Base-by-base conservation (phyloP, 1,140 invertebrate genomes). In the Drosophila funebris region DNA sequence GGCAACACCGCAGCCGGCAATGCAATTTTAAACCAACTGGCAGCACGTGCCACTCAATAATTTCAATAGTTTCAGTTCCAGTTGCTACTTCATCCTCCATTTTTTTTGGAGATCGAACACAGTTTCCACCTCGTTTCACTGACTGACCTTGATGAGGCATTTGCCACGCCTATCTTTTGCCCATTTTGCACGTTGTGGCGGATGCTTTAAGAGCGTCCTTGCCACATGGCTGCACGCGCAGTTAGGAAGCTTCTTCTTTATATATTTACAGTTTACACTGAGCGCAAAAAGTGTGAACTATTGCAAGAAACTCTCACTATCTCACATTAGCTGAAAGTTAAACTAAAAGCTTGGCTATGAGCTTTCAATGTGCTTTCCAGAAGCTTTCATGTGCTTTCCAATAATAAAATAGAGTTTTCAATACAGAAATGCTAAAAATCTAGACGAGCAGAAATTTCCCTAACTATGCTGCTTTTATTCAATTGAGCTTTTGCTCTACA, bases 21-120 rank as follows among this genome's bases (percentile, higher is more conserved):
- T 53, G 36, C 63, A 68, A 72, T 72, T 66, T 58, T 20, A 27
- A 48, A 31, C 29, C 36, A 58, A 52, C 27, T 53, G 53, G 29
- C 41, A 50, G 50, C 68, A 71, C 60, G 60, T 56, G 48, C 37
- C 33, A 16, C 24, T 29, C 11, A 18, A 29, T 57, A 9, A 27
- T 27, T 50, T 62, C 14, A 20, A 31, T 54, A 44, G 31, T 50
- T 46, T 14, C 4, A 52, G 48, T 46, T 24, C 20, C 16, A 27
- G 33, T 29, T 29, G 1, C 4, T 20, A 8, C 16, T 11, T 44
- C 24, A 7, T 3, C 5, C 4, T 27, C 31, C 3, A 14, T 41
- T n/a, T 9, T 24, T 14, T 24, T 29, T 16, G 50, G 52, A 76
- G 57, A 80, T 81, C 78, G 74, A 80, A 80, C 64, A 61, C 72